Base-by-base conservation (phyloP, 1,140 invertebrate genomes). In the Apis florea region DNA sequence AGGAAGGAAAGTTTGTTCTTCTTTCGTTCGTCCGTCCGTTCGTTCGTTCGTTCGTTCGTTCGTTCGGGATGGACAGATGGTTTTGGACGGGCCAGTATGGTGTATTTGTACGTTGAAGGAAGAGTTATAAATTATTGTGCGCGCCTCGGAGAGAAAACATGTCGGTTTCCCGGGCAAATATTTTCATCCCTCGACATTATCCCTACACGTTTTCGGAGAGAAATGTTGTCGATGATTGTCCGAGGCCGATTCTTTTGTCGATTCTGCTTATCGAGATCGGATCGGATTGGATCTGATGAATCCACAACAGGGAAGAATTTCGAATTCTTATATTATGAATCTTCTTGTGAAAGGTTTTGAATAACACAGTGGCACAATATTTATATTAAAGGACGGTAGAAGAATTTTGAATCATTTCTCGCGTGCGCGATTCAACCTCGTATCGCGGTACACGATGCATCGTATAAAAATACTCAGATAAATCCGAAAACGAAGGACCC, bases 91-190 rank as follows among this genome's bases (percentile, higher is more conserved):
- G 17, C n/a, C n/a, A 26, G 17, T 3, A 21, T 11, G 10, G 17
- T 11, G 31, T 53, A 24, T 31, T 10, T 31, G 10, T 13, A 40
- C 15, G 10, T 49, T 63, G 82, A 83, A 73, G 76, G 77, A 83
- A 83, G 82, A 73, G 82, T 83, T 83, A 77, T 73, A 83, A 83
- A 79, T 83, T 79, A 82, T 78, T 82, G 56, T 82, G 12, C 1
- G 26, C 2, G 10, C 26, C 2, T 3, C 31, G 31, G 0, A 54
- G 21, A 58, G 63, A 66, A 66, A 70, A 77, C 64, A 56, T 63
- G 21, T 77, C 74, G 74, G 66, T 69, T 49, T 81, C 71, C 51
- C 54, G 13, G 53, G 6, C 1, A 82, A 59, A 82, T 76, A 82
- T 77, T 82, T 69, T 76, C 78, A 51, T 80, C 71, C 70, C 53